Evolutionary conservation across 2,888 invertebrate species (phyloP).

Genomic region (Aproaerema taeniolella): DNA sequence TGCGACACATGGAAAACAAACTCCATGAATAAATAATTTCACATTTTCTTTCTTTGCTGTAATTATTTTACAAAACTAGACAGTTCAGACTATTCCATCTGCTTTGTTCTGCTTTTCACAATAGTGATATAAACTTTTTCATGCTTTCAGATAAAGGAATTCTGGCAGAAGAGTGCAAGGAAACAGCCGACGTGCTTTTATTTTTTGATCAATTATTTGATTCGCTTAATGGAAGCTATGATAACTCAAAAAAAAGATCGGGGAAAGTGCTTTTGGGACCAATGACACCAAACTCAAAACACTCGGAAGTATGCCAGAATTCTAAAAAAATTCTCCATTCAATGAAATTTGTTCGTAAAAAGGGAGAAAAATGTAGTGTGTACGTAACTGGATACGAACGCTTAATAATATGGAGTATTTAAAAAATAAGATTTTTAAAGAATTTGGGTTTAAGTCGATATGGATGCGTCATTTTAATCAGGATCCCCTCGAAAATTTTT

Average conservation of each 20-base stretch:
- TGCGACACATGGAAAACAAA: no score
- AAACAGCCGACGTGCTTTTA: conserved; percentile 1
- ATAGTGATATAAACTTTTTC: no score
- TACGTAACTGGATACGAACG: conserved; percentile 1
- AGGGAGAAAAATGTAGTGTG: background rate
- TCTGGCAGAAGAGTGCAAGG: background rate
- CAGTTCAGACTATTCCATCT: no score
- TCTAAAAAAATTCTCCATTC: background rate
- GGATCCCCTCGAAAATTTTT: conserved; percentile 10
- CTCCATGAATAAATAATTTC: no score
- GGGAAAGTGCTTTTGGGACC: background rate
- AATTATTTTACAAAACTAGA: no score
- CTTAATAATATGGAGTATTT: conserved; percentile 3
- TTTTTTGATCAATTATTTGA: conserved; percentile 3
- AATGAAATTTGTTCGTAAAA: background rate
- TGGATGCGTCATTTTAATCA: conserved; percentile 10
- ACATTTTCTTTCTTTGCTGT: no score
- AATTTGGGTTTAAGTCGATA: background rate
- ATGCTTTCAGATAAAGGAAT: conserved; percentile 7
- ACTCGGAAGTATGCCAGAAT: background rate
- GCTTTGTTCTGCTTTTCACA: no score
- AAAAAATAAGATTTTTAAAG: background rate
- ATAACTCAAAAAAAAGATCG: background rate
- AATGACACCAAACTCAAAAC: background rate
- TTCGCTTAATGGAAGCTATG: conserved; percentile 2